A percentile compares a stretch with the other conserved stretches of the same genome.
Evolutionary conservation across 2,888 invertebrate genomes (phyloP).

Genomic region (Thymelicus sylvestris): DNA sequence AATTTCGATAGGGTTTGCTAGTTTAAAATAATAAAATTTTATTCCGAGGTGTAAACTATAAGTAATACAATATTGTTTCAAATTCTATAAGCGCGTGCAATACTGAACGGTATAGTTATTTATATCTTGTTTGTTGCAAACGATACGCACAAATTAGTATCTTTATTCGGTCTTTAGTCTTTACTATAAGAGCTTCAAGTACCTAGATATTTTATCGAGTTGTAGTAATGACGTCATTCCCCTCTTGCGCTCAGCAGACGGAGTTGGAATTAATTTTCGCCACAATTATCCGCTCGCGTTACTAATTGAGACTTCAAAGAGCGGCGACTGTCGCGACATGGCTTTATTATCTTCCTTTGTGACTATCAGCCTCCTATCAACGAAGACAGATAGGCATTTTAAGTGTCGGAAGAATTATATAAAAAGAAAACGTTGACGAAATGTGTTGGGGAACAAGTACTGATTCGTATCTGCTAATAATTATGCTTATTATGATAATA

Average conservation of each 20-base stretch:
- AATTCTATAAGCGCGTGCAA: no score
- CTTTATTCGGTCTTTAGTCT: background rate
- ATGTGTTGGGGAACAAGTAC: background rate
- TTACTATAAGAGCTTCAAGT: background rate
- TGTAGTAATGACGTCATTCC: conserved; percentile 42
- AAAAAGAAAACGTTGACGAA: background rate
- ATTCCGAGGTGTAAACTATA: no score
- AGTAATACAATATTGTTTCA: no score
- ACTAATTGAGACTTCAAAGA: conserved; percentile 83
- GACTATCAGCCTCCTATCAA: conserved; percentile 44
- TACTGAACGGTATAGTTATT: no score
- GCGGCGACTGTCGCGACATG: conserved; percentile 56
- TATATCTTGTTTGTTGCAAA: no score
- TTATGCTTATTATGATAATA: no score
- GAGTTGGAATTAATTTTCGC: conserved; percentile 78
- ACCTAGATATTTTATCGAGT: background rate
- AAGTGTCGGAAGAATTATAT: conserved; percentile 19
- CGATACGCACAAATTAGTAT: background rate
- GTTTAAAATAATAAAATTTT: no score
- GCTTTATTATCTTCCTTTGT: conserved; percentile 52
- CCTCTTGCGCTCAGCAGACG: conserved; percentile 41
- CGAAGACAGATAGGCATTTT: conserved; percentile 24
- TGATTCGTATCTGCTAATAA: background rate
- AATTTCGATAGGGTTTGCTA: no score
- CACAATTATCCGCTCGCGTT: conserved; percentile 81